A percentile compares a stretch with the other conserved stretches of the same genome.
These are phyloP conservation scores for Trogon melanurus DNA, from an alignment of 2,113 vertebrate species.

Conservation along the genomic window DNA sequence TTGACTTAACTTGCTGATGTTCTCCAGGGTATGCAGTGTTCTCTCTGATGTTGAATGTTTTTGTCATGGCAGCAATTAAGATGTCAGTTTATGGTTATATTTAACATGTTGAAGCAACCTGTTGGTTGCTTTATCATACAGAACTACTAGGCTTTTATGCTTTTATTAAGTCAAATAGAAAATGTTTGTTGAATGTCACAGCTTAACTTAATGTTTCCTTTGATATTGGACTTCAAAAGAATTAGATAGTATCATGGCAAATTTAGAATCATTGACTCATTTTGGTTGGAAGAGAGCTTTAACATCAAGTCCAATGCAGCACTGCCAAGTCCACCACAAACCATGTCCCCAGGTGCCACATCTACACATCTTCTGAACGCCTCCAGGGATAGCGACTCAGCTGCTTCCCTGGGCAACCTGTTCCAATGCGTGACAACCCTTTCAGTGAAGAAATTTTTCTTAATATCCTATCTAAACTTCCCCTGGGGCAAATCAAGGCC, in stretches of 20 bases:
- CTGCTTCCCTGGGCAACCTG: background rate
- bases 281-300: background rate
- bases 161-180: background rate
- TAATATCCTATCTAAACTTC: background rate
- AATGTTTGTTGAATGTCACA: background rate
- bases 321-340: background rate
- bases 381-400: background rate
- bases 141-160: background rate
- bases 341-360: background rate
- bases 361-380: background rate
- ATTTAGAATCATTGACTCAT: background rate
- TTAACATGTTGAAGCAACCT: background rate
- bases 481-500: background rate
- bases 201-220: background rate
- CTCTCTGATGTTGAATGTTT: background rate
- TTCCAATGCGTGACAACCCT: background rate
- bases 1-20: background rate
- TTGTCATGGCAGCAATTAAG: background rate
- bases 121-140: background rate
- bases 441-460: background rate
- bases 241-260: background rate
- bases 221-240: background rate
- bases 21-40: background rate
- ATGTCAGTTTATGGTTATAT: background rate
- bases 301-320: background rate